Percentiles rank a stretch among this genome's conserved stretches.
Evolutionary conservation across 2,113 vertebrate species (phyloP).

Genomic region (Nothocercus nigrocapillus): DNA sequence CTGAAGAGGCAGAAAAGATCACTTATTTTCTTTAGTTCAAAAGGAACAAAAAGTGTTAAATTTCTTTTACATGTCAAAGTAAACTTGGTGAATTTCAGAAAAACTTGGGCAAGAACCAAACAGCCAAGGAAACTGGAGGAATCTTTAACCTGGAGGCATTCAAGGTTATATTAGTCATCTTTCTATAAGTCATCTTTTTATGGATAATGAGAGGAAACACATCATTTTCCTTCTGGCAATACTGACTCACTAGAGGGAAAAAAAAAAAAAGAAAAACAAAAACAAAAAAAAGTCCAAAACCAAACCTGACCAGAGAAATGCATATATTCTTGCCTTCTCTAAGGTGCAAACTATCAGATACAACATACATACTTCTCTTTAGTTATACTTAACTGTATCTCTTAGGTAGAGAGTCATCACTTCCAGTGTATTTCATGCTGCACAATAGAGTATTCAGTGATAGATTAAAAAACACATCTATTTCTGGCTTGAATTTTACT

Average conservation of each 20-base stretch:
- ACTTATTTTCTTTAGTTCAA: background rate
- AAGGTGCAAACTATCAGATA: background rate
- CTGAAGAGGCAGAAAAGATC: background rate
- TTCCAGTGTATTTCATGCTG: background rate
- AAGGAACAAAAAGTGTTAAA: background rate
- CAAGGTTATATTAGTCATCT: conserved; percentile 15
- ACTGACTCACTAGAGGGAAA: background rate
- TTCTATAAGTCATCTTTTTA: background rate
- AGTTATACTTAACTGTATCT: background rate
- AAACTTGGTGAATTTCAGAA: background rate
- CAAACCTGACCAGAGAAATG: background rate
- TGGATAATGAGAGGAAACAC: background rate
- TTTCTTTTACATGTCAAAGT: background rate
- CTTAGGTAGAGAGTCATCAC: background rate
- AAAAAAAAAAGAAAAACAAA: too few relatives aligned
- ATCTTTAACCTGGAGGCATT: conserved; percentile 6
- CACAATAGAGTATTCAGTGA: background rate
- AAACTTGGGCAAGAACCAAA: background rate
- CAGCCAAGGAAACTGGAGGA: background rate
- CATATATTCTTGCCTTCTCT: background rate
- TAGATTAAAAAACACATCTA: background rate
- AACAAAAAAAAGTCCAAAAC: background rate
- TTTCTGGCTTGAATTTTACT: background rate
- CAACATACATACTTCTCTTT: background rate
- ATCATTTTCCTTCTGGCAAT: background rate